Percentiles rank a stretch among this genome's conserved stretches.
Evolutionary conservation across 2,113 vertebrate species (phyloP).

Genomic region (Nothoprocta pentlandii): DNA sequence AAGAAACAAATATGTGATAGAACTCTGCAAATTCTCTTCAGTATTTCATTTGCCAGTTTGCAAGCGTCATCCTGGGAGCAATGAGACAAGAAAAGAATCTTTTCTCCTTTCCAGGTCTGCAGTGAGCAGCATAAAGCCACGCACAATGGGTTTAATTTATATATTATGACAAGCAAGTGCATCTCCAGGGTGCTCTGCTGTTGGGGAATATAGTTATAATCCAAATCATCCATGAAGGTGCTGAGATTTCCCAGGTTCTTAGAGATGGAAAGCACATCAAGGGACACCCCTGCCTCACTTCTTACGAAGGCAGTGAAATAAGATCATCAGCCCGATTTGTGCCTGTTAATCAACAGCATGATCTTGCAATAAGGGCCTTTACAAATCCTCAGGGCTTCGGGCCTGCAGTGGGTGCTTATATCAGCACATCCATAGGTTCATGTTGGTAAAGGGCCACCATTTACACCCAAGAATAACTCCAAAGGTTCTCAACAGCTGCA

Average conservation of each 20-base stretch:
- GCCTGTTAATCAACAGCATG: slow-evolving; percentile 14
- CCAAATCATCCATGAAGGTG: slow-evolving; percentile 51
- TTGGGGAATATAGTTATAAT: slow-evolving; percentile 45
- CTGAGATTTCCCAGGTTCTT: slow-evolving; percentile 48
- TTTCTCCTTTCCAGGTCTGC: slow-evolving; percentile 62
- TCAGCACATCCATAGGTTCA: neutral
- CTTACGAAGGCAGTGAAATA: neutral
- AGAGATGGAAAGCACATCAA: slow-evolving; percentile 18
- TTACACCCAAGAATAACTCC: neutral
- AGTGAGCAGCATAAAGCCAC: slow-evolving; percentile 33
- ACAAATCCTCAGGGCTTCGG: neutral
- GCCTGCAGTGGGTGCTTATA: neutral
- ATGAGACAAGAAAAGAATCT: slow-evolving; percentile 68
- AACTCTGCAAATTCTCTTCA: slow-evolving; percentile 16
- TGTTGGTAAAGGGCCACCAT: too few species aligned
- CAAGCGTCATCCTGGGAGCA: slow-evolving; percentile 64
- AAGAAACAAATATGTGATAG: slow-evolving; percentile 65
- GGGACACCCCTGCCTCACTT: neutral
- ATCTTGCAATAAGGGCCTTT: neutral
- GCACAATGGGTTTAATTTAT: slow-evolving; percentile 58
- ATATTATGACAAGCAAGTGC: slow-evolving; percentile 63
- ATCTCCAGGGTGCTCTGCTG: slow-evolving; percentile 65
- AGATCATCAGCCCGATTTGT: slow-evolving; percentile 25
- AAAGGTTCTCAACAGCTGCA: neutral
- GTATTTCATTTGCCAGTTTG: slow-evolving; percentile 53